These are phyloP conservation scores for Marmota flaviventris DNA, from an alignment of 2,113 vertebrate genomes.

Conservation along the genomic window DNA sequence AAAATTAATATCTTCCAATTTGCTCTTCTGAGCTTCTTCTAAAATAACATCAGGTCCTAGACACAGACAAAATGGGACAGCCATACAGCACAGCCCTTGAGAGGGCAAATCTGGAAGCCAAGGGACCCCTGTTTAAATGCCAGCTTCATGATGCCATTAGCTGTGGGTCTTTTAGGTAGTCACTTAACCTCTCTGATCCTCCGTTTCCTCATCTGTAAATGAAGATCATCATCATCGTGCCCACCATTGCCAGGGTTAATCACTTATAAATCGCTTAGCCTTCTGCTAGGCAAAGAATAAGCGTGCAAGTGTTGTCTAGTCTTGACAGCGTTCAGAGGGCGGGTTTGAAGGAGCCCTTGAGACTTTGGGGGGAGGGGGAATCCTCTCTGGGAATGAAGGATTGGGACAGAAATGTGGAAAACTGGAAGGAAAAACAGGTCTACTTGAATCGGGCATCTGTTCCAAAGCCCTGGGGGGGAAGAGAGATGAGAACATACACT, in stretches of 20 bases:
- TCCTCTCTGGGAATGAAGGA: constrained; percentile 45
- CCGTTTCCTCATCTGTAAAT: neutral
- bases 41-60: neutral
- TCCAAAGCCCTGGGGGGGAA: constrained; percentile 60
- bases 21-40: neutral
- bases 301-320: neutral
- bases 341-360: neutral
- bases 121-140: neutral
- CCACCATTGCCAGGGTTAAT: neutral
- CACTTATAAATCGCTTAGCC: neutral
- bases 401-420: constrained; percentile 61
- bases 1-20: constrained; percentile 11
- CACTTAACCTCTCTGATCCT: neutral
- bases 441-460: constrained; percentile 66
- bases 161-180: neutral
- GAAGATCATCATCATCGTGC: neutral
- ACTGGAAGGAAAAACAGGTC: constrained; percentile 70
- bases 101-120: neutral
- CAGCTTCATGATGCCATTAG: neutral
- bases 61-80: neutral
- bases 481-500: constrained; percentile 72
- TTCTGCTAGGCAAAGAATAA: neutral
- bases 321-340: neutral
- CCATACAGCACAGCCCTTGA: neutral
- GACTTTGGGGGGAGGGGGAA: neutral